These are phyloP conservation scores for Zingel zingel DNA, from an alignment of 2,113 vertebrate genomes.

Conservation along the genomic window DNA sequence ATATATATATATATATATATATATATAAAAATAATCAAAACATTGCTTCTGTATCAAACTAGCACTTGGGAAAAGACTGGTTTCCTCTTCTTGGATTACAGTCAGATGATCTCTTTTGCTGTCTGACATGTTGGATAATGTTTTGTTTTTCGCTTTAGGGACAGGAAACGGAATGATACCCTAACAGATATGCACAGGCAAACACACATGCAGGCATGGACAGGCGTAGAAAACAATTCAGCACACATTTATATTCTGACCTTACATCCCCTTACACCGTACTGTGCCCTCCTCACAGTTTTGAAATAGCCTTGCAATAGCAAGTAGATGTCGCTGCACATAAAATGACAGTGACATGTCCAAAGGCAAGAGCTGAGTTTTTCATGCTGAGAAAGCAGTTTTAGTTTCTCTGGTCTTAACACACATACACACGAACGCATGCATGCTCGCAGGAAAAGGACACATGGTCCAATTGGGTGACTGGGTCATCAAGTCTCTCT, in stretches of 20 bases:
- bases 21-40: neutral
- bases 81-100: conserved; percentile 20
- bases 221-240: neutral
- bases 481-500: conserved; percentile 36
- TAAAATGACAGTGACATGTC: conserved; percentile 76
- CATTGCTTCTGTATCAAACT: neutral
- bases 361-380: conserved; percentile 61
- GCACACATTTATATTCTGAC: conserved; percentile 31
- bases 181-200: conserved; percentile 18
- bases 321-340: conserved; percentile 62
- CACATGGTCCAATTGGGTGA: conserved; percentile 15
- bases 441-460: neutral
- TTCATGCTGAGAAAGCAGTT: conserved; percentile 66
- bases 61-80: neutral
- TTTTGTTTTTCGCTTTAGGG: conserved; percentile 48
- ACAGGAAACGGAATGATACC: conserved; percentile 30
- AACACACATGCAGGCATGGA: conserved; percentile 4
- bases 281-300: conserved; percentile 59
- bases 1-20: too few relatives aligned
- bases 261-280: conserved; percentile 54
- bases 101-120: conserved; percentile 38
- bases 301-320: conserved; percentile 64
- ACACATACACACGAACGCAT: neutral
- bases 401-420: conserved; percentile 25
- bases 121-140: conserved; percentile 40